Conservation (phyloP, 1,140 invertebrate species). For the Aporrectodea caliginosa region DNA sequence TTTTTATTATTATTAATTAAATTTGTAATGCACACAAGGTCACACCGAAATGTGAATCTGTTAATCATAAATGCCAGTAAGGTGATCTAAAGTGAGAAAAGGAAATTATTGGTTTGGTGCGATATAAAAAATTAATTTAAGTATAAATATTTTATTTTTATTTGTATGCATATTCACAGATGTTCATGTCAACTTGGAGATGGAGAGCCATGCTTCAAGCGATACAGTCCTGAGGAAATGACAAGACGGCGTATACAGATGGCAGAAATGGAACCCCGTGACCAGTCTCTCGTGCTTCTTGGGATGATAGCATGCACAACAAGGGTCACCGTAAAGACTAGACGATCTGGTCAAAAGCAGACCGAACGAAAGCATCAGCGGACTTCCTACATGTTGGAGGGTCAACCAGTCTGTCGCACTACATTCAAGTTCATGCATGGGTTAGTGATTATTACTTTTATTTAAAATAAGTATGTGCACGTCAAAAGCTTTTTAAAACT, state of each 20-base stretch:
- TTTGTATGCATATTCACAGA: not conserved
- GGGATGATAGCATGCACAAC: not conserved
- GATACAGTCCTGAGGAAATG: not conserved
- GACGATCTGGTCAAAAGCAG: not conserved
- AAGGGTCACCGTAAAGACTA: not conserved
- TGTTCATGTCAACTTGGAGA: not conserved
- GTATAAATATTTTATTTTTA: not conserved
- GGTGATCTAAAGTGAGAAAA: too few species aligned
- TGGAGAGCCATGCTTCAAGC: not conserved
- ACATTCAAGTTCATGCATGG: constrained; percentile 17
- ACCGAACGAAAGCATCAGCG: constrained; percentile 14
- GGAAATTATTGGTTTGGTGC: too few species aligned
- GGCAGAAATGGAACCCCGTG: not conserved
- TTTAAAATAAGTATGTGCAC: not conserved
- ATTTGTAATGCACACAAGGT: too few species aligned
- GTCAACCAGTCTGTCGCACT: constrained; percentile 8
- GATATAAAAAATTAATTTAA: not conserved
- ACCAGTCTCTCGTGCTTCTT: not conserved
- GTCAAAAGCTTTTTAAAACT: too few species aligned
- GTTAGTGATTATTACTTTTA: not conserved
- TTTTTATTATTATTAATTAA: not conserved
- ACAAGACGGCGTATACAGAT: not conserved
- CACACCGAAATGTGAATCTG: not conserved
- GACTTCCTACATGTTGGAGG: constrained; percentile 7
- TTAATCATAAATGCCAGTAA: not conserved